Evolutionary conservation across 1,140 invertebrate species (phyloP), one percentile per base, ranked within the genome.

Genomic region (Lordiphosa clarofinis): DNA sequence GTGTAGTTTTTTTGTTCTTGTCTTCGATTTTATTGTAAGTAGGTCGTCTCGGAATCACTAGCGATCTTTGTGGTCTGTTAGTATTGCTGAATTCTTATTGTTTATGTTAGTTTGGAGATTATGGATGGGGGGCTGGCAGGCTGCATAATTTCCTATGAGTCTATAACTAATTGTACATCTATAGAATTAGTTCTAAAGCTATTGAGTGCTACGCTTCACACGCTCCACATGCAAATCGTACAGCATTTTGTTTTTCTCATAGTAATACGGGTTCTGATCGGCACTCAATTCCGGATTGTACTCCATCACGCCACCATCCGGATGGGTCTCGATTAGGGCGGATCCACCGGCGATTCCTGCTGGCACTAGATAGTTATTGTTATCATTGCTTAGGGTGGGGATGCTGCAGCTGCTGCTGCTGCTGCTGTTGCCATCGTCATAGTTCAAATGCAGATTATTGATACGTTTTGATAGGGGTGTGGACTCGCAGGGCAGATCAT

Each of bases 381-480:
- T 66, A 15, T 78, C 66, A 62, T 50, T 81, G 11, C 53, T 57
- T 31, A 66, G 21, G 37, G 44, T 48, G 13, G 69, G 70, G 38
- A 84, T 66, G 37, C 81, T 86, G 56, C 74, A 71, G 44, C 60
- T 74, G 44, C 70, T 86, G 50, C 73, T 86, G 38, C 71, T 86
- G 61, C 67, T 79, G 36, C 81, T 86, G 19, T 84, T 86, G 0
- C 73, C 70, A 39, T 88, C 86, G 11, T 88, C 86, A 21, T 81
- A 79, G 46, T 75, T 88, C 12, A 89, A 58, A 56, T 88, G 78
- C 43, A 89, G 56, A 66, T 87, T 88, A 58, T 89, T 89, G 10
- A 89, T 89, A 36, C 87, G 79, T 47, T 89, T 89, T 3, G 87
- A 88, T 3, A 89, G 56, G 38, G 87, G 87, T 12, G 79, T 74